Conservation (phyloP, 2,888 invertebrate species). For the Apocheima hispidaria region DNA sequence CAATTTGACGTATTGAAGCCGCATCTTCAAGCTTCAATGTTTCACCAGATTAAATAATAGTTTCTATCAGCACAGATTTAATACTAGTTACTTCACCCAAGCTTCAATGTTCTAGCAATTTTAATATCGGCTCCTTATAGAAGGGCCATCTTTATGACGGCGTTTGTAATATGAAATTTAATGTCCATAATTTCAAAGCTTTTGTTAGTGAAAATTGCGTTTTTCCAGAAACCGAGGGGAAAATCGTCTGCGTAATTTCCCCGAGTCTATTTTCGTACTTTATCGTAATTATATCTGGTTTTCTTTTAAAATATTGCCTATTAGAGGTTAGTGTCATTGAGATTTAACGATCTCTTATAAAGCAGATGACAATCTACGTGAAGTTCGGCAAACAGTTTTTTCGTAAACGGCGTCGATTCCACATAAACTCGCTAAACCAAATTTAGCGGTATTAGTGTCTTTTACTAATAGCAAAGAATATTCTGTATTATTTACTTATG, state of each 20-base stretch:
- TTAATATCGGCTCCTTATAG: slow-evolving; percentile 60
- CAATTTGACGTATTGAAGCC: slow-evolving; percentile 25
- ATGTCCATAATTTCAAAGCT: slow-evolving; percentile 45
- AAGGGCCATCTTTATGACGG: slow-evolving; percentile 48
- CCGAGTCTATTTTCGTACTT: slow-evolving; percentile 22
- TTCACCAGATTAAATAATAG: slow-evolving; percentile 1
- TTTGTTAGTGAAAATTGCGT: slow-evolving; percentile 45
- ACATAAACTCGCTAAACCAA: too few relatives aligned
- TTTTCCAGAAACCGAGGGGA: slow-evolving; percentile 34
- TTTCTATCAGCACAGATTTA: neutral
- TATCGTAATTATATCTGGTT: slow-evolving; percentile 21
- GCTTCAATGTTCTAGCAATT: slow-evolving; percentile 58
- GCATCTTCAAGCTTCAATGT: slow-evolving; percentile 10
- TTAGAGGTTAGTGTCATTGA: slow-evolving; percentile 6
- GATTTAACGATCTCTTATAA: slow-evolving; percentile 7
- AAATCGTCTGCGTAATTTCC: slow-evolving; percentile 25
- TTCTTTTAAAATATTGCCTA: slow-evolving; percentile 18
- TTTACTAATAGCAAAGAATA: too few relatives aligned
- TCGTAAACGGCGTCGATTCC: too few relatives aligned
- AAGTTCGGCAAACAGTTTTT: too few relatives aligned
- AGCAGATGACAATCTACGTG: neutral
- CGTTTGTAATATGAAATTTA: slow-evolving; percentile 58
- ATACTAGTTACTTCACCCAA: slow-evolving; percentile 21
- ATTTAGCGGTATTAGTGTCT: too few relatives aligned
- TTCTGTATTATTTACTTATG: too few relatives aligned